Evolutionary conservation across 2,113 vertebrate species (phyloP).

Genomic region (Macaca nemestrina): DNA sequence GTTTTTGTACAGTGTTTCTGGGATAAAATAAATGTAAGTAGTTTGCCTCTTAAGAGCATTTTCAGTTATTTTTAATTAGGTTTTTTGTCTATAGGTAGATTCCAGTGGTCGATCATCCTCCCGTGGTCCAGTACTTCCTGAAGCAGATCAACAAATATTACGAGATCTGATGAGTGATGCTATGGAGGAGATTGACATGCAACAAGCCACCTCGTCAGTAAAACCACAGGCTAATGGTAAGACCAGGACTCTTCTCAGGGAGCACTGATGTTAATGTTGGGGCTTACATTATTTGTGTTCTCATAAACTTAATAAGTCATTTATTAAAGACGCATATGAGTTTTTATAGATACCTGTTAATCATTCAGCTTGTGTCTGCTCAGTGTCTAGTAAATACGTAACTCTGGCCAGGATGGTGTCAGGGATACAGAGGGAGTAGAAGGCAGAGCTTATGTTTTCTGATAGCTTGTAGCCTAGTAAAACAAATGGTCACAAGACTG

Average conservation of each 20-base stretch:
- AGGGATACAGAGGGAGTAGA: background rate
- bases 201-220: constrained; percentile 77
- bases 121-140: constrained; percentile 89
- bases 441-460: background rate
- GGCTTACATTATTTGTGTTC: background rate
- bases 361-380: background rate
- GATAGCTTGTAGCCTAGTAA: background rate
- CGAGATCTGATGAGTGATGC: constrained; percentile 98
- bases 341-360: background rate
- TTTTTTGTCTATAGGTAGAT: constrained; percentile 85
- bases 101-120: constrained; percentile 81
- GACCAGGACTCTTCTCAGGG: background rate
- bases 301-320: background rate
- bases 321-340: background rate
- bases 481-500: background rate
- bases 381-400: background rate
- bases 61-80: background rate
- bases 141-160: constrained; percentile 95
- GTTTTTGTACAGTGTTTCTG: background rate
- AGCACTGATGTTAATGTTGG: no score
- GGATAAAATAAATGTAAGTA: background rate
- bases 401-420: background rate
- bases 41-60: background rate
- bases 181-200: constrained; percentile 94
- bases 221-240: constrained; percentile 88